Percentiles rank a stretch among this genome's conserved stretches.
Evolutionary conservation across 2,113 vertebrate species (phyloP).

Genomic region (Phalacrocorax aristotelis): DNA sequence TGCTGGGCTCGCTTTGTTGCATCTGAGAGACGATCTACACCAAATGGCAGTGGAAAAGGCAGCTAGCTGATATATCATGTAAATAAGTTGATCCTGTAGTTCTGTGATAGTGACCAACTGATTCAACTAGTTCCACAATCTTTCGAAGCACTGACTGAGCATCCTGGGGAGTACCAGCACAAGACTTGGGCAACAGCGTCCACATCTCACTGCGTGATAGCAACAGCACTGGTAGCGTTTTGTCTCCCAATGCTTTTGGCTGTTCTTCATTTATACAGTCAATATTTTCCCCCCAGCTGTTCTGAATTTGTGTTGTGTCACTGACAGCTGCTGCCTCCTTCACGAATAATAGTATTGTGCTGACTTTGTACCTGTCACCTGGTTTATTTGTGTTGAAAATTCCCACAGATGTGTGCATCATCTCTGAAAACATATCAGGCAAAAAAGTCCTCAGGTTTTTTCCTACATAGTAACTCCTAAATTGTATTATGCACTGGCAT

Average conservation of each 20-base stretch:
- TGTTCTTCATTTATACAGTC: neutral
- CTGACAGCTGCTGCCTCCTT: neutral
- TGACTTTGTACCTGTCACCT: neutral
- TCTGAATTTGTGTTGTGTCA: neutral
- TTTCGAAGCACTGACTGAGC: neutral
- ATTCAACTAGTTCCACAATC: neutral
- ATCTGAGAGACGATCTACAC: neutral
- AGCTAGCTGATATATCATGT: neutral
- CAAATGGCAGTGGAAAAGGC: neutral
- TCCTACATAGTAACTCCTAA: neutral
- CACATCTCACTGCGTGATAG: rapidly evolving
- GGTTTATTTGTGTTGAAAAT: neutral
- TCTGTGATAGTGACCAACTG: neutral
- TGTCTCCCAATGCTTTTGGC: neutral
- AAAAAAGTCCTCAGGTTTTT: neutral
- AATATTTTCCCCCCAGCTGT: neutral
- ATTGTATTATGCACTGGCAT: neutral
- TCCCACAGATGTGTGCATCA: neutral
- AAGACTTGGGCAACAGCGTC: neutral
- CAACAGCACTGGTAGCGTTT: neutral
- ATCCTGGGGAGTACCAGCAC: rapidly evolving
- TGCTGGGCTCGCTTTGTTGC: neutral
- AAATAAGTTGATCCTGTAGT: neutral
- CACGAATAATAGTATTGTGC: neutral
- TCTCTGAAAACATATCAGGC: neutral